Conservation (phyloP, 2,113 vertebrate genomes). For the Alces alces region DNA sequence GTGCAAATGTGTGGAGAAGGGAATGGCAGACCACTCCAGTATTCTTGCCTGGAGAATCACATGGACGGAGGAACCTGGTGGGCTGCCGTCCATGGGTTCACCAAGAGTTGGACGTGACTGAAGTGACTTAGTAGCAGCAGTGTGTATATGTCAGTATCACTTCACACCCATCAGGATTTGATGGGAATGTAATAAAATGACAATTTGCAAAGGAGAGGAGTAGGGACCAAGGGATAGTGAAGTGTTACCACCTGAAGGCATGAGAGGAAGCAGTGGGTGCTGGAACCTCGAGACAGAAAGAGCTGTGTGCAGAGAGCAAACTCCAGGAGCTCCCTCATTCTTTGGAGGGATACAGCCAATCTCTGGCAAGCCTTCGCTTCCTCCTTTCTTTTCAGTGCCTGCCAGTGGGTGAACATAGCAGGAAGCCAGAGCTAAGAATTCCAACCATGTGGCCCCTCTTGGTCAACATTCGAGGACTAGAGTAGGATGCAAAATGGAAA, state of each 20-base stretch:
- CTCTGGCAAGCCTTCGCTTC: accelerated
- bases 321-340: background rate
- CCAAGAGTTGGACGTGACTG: background rate
- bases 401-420: background rate
- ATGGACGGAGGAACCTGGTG: too few relatives aligned
- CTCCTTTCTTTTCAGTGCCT: background rate
- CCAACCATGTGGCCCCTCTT: background rate
- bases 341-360: background rate
- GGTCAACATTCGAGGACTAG: background rate
- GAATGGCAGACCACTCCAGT: too few relatives aligned
- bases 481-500: background rate
- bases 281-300: background rate
- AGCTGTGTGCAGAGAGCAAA: background rate
- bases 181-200: background rate
- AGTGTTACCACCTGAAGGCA: accelerated
- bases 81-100: background rate
- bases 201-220: background rate
- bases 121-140: background rate
- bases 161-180: background rate
- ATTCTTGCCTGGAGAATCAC: too few relatives aligned
- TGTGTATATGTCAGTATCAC: background rate
- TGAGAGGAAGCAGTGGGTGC: background rate
- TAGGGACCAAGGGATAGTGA: background rate
- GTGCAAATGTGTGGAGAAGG: background rate
- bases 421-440: background rate